Percentiles rank a stretch among this genome's conserved stretches.
phyloP scores from a whole-genome alignment of 2,888 invertebrate species.

The Eupithecia subfuscata region DNA sequence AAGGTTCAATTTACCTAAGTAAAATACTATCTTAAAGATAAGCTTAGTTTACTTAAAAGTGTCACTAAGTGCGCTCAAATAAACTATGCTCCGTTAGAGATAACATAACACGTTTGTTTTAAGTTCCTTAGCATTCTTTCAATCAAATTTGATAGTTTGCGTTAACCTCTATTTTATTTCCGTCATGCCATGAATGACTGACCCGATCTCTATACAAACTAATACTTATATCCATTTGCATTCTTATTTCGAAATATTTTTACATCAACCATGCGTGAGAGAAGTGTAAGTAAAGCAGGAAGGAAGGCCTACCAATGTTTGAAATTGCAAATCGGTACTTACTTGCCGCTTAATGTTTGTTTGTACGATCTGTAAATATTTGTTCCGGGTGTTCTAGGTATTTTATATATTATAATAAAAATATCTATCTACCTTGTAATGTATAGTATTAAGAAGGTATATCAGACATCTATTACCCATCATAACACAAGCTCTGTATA shows the following conservation, averaged over 20 bases:
- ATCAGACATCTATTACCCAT: too few relatives aligned
- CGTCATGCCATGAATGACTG: neutral
- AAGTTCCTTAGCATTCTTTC: conserved; percentile 20
- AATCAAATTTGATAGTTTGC: conserved; percentile 15
- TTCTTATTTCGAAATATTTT: neutral
- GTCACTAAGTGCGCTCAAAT: conserved; percentile 43
- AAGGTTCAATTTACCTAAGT: conserved; percentile 1
- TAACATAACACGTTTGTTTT: conserved; percentile 30
- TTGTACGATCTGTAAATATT: too few relatives aligned
- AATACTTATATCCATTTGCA: neutral
- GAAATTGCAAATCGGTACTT: neutral
- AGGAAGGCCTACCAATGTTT: neutral
- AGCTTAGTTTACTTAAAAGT: conserved; percentile 49
- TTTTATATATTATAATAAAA: too few relatives aligned
- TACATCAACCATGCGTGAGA: neutral
- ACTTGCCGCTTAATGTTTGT: too few relatives aligned
- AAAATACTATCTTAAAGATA: conserved; percentile 43
- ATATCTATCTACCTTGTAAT: too few relatives aligned
- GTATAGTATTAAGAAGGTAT: too few relatives aligned
- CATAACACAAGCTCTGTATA: too few relatives aligned
- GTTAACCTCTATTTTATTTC: neutral
- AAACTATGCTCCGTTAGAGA: conserved; percentile 35
- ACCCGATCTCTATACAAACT: neutral
- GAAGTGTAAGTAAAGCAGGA: neutral
- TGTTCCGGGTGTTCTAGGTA: too few relatives aligned